A percentile compares a stretch with the other conserved stretches of the same genome.
These are phyloP conservation scores for Drosophila repleta DNA, from an alignment of 1,140 invertebrate genomes.

Conservation along the genomic window DNA sequence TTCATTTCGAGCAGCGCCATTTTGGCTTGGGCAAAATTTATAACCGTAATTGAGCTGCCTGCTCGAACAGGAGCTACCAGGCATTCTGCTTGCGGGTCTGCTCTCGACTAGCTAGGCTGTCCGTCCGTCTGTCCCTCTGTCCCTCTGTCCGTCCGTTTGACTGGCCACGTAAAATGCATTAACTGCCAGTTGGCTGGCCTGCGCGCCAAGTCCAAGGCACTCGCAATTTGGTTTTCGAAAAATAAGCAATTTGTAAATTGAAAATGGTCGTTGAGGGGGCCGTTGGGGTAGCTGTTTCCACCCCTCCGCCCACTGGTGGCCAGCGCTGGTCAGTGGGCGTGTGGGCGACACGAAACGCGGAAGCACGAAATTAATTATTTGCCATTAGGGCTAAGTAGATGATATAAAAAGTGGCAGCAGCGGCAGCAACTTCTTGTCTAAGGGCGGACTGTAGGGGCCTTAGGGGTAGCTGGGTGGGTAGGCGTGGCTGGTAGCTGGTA, in stretches of 20 bases:
- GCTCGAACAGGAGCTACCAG: constrained; percentile 19
- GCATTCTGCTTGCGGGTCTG: constrained; percentile 2
- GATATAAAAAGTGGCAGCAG: constrained; percentile 78
- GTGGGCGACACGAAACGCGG: constrained; percentile 58
- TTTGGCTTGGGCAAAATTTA: constrained; percentile 73
- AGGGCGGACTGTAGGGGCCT: background rate
- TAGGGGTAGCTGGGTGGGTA: background rate
- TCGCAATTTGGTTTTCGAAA: constrained; percentile 80
- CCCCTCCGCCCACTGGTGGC: background rate
- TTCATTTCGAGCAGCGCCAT: constrained; percentile 71
- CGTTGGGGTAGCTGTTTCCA: background rate
- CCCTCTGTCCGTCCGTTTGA: background rate
- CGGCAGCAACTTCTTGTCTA: constrained; percentile 7
- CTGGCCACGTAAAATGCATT: constrained; percentile 77
- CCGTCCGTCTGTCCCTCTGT: background rate
- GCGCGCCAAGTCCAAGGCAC: constrained; percentile 66
- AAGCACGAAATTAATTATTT: constrained; percentile 84
- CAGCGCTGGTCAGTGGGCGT: constrained; percentile 29
- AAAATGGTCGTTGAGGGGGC: constrained; percentile 62
- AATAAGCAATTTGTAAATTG: constrained; percentile 83
- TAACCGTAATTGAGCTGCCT: constrained; percentile 75
- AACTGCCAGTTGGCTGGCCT: constrained; percentile 56
- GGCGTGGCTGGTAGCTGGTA: background rate
- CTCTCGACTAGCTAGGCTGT: background rate
- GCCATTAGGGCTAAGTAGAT: constrained; percentile 83